Percentiles rank a stretch among this genome's conserved stretches.
phyloP scores from a whole-genome alignment of 2,888 invertebrate genomes.

The Drosophila borborema region DNA sequence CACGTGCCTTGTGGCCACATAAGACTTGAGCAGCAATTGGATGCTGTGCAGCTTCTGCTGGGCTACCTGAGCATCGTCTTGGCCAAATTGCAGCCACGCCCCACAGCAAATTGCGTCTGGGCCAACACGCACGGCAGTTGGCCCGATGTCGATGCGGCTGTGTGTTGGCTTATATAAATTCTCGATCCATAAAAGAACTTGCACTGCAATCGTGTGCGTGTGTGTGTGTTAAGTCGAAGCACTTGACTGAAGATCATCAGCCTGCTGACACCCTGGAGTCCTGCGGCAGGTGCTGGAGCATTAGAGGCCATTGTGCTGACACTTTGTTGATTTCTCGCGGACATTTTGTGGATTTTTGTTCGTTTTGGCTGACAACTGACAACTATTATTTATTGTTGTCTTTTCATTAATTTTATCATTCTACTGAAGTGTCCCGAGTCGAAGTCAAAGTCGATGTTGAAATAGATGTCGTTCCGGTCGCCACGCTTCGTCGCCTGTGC shows the following conservation, averaged over 20 bases:
- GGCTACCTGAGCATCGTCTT: slow-evolving; percentile 56
- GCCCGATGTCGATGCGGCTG: slow-evolving; percentile 11
- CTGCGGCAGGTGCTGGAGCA: slow-evolving; percentile 54
- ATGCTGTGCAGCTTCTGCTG: slow-evolving; percentile 45
- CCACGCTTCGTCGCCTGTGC: slow-evolving; percentile 71
- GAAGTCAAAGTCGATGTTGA: background rate
- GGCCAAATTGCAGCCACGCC: slow-evolving; percentile 71
- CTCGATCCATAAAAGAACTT: background rate
- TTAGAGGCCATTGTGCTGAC: slow-evolving; percentile 71
- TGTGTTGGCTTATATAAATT: background rate
- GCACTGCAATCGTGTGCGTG: background rate
- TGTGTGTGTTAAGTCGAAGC: slow-evolving; percentile 9
- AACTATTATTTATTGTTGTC: slow-evolving; percentile 50
- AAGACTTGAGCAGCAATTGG: slow-evolving; percentile 44
- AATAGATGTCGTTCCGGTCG: slow-evolving; percentile 22
- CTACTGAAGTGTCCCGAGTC: background rate
- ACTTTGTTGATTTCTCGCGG: slow-evolving; percentile 72
- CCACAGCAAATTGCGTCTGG: slow-evolving; percentile 51
- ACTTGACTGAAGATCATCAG: slow-evolving; percentile 55
- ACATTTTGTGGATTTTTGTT: slow-evolving; percentile 61
- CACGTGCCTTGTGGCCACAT: slow-evolving; percentile 68
- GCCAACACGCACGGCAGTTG: slow-evolving; percentile 56
- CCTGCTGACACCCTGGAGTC: slow-evolving; percentile 69
- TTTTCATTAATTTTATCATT: slow-evolving; percentile 31
- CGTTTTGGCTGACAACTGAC: slow-evolving; percentile 14